Evolutionary conservation across 2,797 vertebrate genomes (phyloP), one percentile per base, ranked within the genome.

Genomic region (Podarcis lilfordi): DNA sequence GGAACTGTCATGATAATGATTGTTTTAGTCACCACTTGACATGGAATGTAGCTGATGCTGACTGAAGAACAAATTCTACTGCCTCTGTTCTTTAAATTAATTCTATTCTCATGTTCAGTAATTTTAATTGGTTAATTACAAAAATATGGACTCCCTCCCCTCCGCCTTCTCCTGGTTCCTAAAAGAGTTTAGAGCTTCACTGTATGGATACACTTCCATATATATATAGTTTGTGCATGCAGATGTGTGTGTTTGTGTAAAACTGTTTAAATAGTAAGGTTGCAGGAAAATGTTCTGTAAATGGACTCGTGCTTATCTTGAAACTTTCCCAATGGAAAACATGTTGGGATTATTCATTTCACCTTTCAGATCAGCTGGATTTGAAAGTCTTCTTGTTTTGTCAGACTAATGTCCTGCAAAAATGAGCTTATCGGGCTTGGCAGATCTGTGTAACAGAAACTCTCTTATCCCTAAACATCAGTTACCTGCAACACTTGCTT

Each of bases 1-100:
- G 86, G 79, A 74, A 84, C 25, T 66, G 80, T 25, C 69, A 89
- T 59, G 55, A 50, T 91, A 86, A 92, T 69, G 8, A 81, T 77
- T 84, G 78, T 68, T 89, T 91, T 59, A 89, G 88, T 69, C 75
- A 84, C 64, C 82, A 27, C 68, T 32, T 86, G 71, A 83, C 77
- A 71, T 75, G 19, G 64, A 80, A 81, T 45, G 27, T 40, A n/a
- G 76, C 55, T 75, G 79, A 85, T 84, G 25, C 55, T 68, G 88
- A 21, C 50, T 81, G 83, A 81, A 82, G 2, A 76, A 76, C 21
- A 27, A 7, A 78, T 74, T 77, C 72, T 11, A 76, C 40, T 37
- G 71, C 37, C 79, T 75, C 1, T 61, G 32, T 68, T 68, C 68
- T 50, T 86, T 68, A 78, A 50, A 61, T 86, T 59, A 40, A 21